Percentiles rank a stretch among this genome's conserved stretches.
phyloP scores from a whole-genome alignment of 2,888 invertebrate genomes.

The Drosophila limbata region DNA sequence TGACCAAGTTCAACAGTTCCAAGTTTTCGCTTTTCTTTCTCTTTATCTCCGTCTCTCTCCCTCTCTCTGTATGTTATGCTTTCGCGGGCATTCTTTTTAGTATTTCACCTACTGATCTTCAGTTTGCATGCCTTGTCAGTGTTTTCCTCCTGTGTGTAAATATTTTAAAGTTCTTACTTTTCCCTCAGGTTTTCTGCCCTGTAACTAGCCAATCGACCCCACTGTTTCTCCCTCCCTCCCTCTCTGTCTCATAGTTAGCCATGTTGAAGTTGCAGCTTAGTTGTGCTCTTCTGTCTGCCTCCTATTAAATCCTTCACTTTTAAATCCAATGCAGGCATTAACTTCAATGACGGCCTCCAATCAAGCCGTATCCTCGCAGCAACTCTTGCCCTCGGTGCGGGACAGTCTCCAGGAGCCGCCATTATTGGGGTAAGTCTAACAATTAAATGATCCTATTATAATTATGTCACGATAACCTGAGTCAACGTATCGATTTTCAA shows the following conservation, averaged over 20 bases:
- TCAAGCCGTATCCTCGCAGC: conserved; percentile 87
- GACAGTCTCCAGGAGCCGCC: conserved; percentile 88
- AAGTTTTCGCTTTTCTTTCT: not conserved
- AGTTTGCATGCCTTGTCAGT: conserved; percentile 56
- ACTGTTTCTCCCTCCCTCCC: conserved; percentile 9
- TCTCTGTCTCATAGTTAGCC: conserved; percentile 54
- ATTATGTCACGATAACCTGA: too few relatives aligned
- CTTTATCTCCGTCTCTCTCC: not conserved
- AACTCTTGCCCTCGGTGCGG: conserved; percentile 89
- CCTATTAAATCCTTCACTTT: conserved; percentile 12
- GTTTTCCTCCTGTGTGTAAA: conserved; percentile 16
- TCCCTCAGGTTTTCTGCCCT: conserved; percentile 16
- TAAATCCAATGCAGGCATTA: conserved; percentile 77
- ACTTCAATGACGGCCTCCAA: conserved; percentile 88
- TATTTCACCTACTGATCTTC: conserved; percentile 27
- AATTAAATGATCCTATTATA: too few relatives aligned
- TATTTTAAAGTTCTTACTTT: not conserved
- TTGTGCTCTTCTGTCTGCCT: not conserved
- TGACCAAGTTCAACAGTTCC: not conserved
- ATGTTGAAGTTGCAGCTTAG: conserved; percentile 50
- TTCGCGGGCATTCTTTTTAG: conserved; percentile 4
- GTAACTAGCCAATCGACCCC: conserved; percentile 20
- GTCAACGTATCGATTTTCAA: too few relatives aligned
- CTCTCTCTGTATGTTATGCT: not conserved
- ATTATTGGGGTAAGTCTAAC: conserved; percentile 86